Base-by-base conservation (phyloP, 2,888 invertebrate genomes). In the Eupithecia centaureata region DNA sequence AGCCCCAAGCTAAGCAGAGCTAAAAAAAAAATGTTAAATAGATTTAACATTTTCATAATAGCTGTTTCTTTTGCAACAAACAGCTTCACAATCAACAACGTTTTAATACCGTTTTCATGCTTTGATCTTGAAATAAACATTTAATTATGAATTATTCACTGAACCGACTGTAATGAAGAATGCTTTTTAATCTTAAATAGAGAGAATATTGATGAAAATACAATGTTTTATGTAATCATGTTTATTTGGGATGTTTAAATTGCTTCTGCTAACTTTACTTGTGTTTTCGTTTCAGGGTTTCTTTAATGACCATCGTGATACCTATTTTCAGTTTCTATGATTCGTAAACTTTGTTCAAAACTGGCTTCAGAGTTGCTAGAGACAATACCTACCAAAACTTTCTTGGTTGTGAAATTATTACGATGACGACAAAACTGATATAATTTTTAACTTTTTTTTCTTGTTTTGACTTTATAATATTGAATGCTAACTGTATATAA, bases 121-220 rank as follows among this genome's bases (percentile, higher is more conserved):
- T 73, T 72, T 74, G 70, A 72, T 72, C 66, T 70, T 65, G 47
- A 63, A 61, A 67, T 63, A 68, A 71, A 72, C 72, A 70, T 65
- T 68, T 68, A 63, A 61, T 65, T 68, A 58, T 67, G 62, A 63
- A 61, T 63, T 33, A 64, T 68, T 66, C 67, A 70, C 27, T 73
- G 65, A 68, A 60, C 61, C 25, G 56, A 59, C 56, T 52, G 30
- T 30, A 52, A 61, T 59, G 51, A 70, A 65, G 65, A 69, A 70
- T 65, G 59, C 35, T 67, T 72, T 67, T 63, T 60, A 60, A 60
- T n/a, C 60, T 58, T 38, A 57, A n/a, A 35, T 42, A 38, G 22
- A 33, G 68, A 65, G 15, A 38, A 13, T 15, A 30, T 35, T 52
- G 32, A 15, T 56, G 54, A n/a, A 18, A 30, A n/a, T n/a, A 56